Conservation (phyloP, 23 tunicate species). For the Halocynthia roretzi region DNA sequence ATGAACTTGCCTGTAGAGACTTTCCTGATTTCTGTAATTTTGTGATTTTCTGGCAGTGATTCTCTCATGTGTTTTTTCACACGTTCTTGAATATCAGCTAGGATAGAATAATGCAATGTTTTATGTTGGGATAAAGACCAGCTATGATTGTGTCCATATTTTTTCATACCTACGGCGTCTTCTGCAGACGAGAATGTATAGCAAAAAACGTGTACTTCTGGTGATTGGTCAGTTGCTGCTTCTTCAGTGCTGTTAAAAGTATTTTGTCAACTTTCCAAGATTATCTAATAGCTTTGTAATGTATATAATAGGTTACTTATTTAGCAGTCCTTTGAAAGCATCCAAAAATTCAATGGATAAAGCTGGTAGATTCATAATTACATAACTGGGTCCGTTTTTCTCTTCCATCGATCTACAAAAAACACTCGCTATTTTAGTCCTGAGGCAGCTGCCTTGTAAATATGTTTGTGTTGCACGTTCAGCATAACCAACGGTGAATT, state of each 20-base stretch:
- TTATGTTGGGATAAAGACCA: not conserved
- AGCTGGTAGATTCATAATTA: slow-evolving; percentile 50
- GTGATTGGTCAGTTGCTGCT: not conserved
- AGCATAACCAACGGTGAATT: not conserved
- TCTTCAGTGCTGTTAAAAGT: not conserved
- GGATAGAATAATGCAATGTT: not conserved
- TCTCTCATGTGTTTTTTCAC: not conserved
- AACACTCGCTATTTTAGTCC: not conserved
- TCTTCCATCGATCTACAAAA: not conserved
- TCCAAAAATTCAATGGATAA: slow-evolving; percentile 48
- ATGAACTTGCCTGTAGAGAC: slow-evolving; percentile 13
- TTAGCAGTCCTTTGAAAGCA: slow-evolving; percentile 23
- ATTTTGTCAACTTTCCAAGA: no score
- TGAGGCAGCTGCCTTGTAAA: no score
- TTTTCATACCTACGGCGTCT: slow-evolving; percentile 5
- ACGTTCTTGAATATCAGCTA: slow-evolving; percentile 14
- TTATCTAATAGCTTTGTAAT: not conserved
- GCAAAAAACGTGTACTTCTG: slow-evolving; percentile 2
- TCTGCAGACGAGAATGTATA: slow-evolving; percentile 24
- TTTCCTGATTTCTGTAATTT: slow-evolving; percentile 13
- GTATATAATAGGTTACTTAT: not conserved
- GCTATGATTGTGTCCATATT: not conserved
- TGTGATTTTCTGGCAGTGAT: slow-evolving; percentile 9
- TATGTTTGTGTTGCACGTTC: no score
- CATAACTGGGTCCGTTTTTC: not conserved